Conservation (phyloP, 2,888 invertebrate genomes). For the Eupithecia tripunctaria region DNA sequence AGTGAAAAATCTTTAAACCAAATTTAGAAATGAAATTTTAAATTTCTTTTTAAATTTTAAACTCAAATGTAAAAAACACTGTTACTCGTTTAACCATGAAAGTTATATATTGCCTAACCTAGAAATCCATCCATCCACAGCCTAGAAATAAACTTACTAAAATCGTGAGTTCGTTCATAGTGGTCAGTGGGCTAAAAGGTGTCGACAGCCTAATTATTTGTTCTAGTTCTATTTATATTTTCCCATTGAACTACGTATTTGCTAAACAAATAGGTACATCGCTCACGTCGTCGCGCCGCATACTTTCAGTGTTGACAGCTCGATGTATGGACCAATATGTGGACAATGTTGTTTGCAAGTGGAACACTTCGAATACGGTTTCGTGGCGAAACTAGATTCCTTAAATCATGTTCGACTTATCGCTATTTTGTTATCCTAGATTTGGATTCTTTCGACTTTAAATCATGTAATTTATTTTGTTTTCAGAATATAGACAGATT, state of each 20-base stretch:
- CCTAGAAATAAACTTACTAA: no score
- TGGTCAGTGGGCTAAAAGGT: neutral
- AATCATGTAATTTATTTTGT: neutral
- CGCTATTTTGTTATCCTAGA: neutral
- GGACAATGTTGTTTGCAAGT: conserved; percentile 28
- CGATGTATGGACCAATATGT: conserved; percentile 43
- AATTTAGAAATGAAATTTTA: no score
- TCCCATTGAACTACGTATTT: conserved; percentile 9
- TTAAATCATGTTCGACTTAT: neutral
- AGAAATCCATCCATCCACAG: no score
- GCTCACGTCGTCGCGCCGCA: conserved; percentile 36
- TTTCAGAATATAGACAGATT: neutral
- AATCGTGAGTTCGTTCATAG: neutral
- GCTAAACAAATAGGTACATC: conserved; percentile 31
- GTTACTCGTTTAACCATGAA: neutral
- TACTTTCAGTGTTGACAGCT: conserved; percentile 36
- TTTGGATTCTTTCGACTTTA: neutral
- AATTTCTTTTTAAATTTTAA: no score
- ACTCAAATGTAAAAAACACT: no score
- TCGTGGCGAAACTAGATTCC: neutral
- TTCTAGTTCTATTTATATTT: conserved; percentile 5
- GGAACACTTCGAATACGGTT: conserved; percentile 22
- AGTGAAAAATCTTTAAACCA: no score
- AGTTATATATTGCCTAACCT: neutral
- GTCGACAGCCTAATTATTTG: conserved; percentile 5